Base-by-base conservation (phyloP, 1,140 invertebrate genomes). In the Ceratina calcarata region DNA sequence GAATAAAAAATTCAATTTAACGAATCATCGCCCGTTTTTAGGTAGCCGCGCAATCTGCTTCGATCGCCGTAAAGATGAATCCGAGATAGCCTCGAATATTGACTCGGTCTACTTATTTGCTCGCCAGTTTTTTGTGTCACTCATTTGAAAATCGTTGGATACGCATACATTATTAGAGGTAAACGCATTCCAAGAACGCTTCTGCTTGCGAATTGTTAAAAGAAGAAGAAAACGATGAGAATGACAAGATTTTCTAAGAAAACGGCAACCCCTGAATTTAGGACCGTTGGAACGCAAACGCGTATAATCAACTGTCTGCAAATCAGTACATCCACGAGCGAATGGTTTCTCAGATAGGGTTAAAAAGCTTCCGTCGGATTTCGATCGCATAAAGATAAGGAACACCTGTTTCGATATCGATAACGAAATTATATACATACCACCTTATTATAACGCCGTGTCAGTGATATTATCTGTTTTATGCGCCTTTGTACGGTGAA, bases 361-460 rank as follows among this genome's bases (percentile, higher is more conserved):
- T 45, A 74, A 60, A 62, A 66, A 74, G 78, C 78, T 79, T 66
- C 78, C 78, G 70, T 60, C 74, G 71, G 27, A 74, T 65, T 66
- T 66, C 62, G 78, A 79, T 79, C 70, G 62, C 70, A 53, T 53
- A 37, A 24, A 74, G 78, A 79, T 79, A 79, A 74, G 62, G n/a
- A 60, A 73, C 78, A 79, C 70, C 78, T 79, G 78, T 79, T 74
- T 66, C 78, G 71, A 67, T 79, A 79, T 79, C 78, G 71, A 74
- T 79, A 78, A 78, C 68, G 55, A 79, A 79, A 79, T 79, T 79
- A 79, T 74, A 79, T 73, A 79, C 78, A 73, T 20, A 79, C 78
- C 71, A 78, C 55, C 77, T 82, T 73, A 82, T 82, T 82, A 82
- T 80, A 80, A 79, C 71, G 72, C 77, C 70, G 53, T 82, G 70